Percentiles rank a stretch among this genome's conserved stretches.
phyloP scores from a whole-genome alignment of 2,797 vertebrate species.

The Lithobates sylvaticus region DNA sequence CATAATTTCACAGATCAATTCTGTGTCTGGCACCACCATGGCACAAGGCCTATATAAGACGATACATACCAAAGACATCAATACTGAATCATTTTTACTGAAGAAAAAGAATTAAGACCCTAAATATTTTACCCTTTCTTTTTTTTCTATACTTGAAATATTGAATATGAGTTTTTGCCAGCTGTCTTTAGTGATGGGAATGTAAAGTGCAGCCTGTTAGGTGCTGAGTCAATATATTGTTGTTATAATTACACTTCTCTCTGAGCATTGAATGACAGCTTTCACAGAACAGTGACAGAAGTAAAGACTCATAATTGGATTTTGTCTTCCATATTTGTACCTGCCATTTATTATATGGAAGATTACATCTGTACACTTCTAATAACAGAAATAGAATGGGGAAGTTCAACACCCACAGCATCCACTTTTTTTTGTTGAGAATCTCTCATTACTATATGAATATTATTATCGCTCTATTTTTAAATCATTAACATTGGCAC shows the following conservation, averaged over 20 bases:
- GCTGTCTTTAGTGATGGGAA: neutral
- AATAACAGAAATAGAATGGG: neutral
- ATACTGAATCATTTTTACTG: neutral
- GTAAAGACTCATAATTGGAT: conserved; percentile 47
- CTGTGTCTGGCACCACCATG: conserved; percentile 84
- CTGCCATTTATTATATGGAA: neutral
- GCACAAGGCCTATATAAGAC: conserved; percentile 81
- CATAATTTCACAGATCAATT: conserved; percentile 89
- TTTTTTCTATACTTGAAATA: neutral
- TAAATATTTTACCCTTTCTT: neutral
- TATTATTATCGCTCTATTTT: neutral
- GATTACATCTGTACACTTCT: neutral
- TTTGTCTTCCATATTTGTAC: neutral
- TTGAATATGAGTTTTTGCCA: neutral
- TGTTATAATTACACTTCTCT: neutral
- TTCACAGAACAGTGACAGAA: neutral
- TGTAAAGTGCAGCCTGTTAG: neutral
- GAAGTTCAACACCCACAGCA: neutral
- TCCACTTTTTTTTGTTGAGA: neutral
- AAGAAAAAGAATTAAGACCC: neutral
- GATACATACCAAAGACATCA: neutral
- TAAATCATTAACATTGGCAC: neutral
- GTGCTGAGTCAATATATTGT: neutral
- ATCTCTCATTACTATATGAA: neutral
- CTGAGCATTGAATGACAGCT: conserved; percentile 1